Percentiles rank a stretch among this genome's conserved stretches.
Conservation (phyloP, 2,113 vertebrate genomes). For the Urocitellus parryii region DNA sequence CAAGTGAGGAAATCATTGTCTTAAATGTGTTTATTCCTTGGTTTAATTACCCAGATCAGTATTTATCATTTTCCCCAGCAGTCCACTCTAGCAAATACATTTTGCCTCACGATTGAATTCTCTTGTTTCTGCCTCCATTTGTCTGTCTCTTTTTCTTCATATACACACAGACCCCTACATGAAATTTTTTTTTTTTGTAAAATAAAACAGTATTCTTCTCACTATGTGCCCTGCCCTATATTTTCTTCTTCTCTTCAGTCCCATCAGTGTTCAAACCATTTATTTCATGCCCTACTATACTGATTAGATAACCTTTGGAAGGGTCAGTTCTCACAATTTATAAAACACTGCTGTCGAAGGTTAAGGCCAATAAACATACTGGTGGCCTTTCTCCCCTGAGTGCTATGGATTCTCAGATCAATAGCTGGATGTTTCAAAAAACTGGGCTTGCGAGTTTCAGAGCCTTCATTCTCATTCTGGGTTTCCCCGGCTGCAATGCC, state of each 20-base stretch:
- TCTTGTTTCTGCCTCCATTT: not conserved
- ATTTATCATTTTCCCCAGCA: not conserved
- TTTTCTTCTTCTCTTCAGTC: not conserved
- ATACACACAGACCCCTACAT: not conserved
- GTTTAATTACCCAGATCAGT: not conserved
- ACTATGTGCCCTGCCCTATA: not conserved
- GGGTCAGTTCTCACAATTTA: not conserved
- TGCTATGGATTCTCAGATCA: not conserved
- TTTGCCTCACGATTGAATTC: not conserved
- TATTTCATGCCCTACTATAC: not conserved
- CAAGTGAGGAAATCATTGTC: not conserved
- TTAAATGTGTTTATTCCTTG: not conserved
- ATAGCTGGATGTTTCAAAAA: slow-evolving; percentile 1
- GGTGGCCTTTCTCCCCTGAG: not conserved
- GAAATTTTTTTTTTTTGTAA: not conserved
- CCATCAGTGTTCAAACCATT: not conserved
- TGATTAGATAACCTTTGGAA: slow-evolving; percentile 22
- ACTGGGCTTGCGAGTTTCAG: not conserved
- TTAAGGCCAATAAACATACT: not conserved
- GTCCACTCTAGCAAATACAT: not conserved
- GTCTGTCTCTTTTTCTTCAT: not conserved
- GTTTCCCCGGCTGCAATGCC: not conserved
- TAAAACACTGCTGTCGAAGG: not conserved
- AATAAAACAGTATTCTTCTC: not conserved
- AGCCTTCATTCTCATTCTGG: not conserved